These are phyloP conservation scores for Phoeniculus purpureus DNA, from an alignment of 2,797 vertebrate genomes.

Conservation along the genomic window DNA sequence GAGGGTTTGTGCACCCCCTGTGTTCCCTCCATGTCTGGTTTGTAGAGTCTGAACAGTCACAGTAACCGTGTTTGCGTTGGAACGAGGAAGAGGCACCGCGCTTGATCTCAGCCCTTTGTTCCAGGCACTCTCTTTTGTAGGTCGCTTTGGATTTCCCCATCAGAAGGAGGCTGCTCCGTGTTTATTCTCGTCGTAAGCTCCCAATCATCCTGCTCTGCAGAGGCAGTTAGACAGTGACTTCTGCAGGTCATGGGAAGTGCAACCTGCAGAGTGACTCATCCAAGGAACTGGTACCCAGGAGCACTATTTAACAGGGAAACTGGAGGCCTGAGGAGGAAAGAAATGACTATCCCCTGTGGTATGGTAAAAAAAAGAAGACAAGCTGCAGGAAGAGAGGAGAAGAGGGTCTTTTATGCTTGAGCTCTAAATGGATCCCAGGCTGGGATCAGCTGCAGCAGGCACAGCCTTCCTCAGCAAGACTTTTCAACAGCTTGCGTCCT, in stretches of 20 bases:
- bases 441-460: conserved; percentile 38
- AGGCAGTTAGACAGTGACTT: neutral
- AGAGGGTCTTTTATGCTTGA: neutral
- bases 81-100: neutral
- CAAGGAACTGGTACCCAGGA: conserved; percentile 9
- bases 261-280: neutral
- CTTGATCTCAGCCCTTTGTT: neutral
- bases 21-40: neutral
- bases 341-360: neutral
- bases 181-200: neutral
- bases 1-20: neutral
- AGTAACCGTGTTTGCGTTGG: conserved; percentile 11
- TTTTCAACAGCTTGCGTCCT: conserved; percentile 48
- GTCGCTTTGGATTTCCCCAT: neutral
- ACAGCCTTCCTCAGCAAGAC: conserved; percentile 34
- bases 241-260: conserved; percentile 25
- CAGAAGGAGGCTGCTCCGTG: neutral
- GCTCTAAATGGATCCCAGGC: conserved; percentile 29
- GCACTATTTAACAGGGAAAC: conserved; percentile 14
- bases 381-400: neutral
- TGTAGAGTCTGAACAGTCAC: neutral
- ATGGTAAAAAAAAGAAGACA: neutral
- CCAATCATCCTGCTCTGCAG: neutral
- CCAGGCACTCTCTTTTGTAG: neutral
- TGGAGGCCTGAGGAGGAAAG: neutral